Base-by-base conservation (phyloP, 2,888 invertebrate species). In the Tyria jacobaeae region DNA sequence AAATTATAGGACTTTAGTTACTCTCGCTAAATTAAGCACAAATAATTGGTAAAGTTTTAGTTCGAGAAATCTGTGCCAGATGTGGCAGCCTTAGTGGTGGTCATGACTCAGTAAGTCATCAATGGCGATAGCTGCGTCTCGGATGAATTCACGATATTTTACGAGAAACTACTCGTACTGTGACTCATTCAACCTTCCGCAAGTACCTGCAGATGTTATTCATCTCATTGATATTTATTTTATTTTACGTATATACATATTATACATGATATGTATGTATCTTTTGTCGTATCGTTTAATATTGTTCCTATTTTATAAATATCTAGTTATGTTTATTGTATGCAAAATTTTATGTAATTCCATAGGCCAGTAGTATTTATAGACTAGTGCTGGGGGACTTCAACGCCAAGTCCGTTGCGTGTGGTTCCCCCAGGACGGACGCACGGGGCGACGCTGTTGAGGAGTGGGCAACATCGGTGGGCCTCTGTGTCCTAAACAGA, bases 141-240 rank as follows among this genome's bases (percentile, higher is more conserved):
- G 62, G 77, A 79, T 79, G 76, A 81, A 82, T 80, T 73, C 75
- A 71, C 78, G 54, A 71, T 70, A 75, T 75, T 78, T 82, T 83
- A 78, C 78, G 62, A 81, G 79, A 82, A 80, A 75, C 73, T 48
- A 67, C 62, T 54, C 50, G 50, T 24, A 35, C 9, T 52, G 65
- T 83, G 83, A 83, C 70, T 83, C 83, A 80, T 66, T 62, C 60
- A 59, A 66, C 61, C 68, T 60, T 54, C 51, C 51, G 67, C 64
- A 70, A 73, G 61, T 66, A 71, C 71, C 72, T 66, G 63, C 64
- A 64, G 58, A 72, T 58, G 70, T 73, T 68, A 73, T 73, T 65
- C 65, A 70, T 72, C 41, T 54, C 52, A 66, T 73, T 68, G 66
- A 75, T 63, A 64, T 66, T 71, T 66, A 41, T 44, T 64, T 66